Percentiles rank a stretch among this genome's conserved stretches.
phyloP scores from a whole-genome alignment of 2,888 invertebrate genomes.

The Apodemia mormo region DNA sequence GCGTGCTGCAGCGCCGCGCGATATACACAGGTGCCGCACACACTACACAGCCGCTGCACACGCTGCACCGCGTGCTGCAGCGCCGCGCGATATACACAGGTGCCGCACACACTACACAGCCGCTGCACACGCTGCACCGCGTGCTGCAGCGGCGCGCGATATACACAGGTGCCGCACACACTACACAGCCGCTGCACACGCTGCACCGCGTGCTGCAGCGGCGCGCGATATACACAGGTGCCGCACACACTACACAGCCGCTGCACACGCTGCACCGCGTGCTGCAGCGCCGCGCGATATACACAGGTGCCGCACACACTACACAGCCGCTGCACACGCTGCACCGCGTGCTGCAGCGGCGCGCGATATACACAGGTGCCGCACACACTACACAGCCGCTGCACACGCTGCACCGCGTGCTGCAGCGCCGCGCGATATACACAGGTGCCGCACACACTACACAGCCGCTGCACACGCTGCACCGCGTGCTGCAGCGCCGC shows the following conservation, averaged over 20 bases:
- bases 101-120: slow-evolving; percentile 44
- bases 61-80: slow-evolving; percentile 70
- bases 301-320: slow-evolving; percentile 43
- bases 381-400: slow-evolving; percentile 59
- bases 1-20: slow-evolving; percentile 54
- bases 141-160: slow-evolving; percentile 54
- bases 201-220: slow-evolving; percentile 67
- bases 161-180: slow-evolving; percentile 44
- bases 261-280: slow-evolving; percentile 81
- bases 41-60: slow-evolving; percentile 60
- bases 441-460: slow-evolving; percentile 41
- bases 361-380: slow-evolving; percentile 49
- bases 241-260: slow-evolving; percentile 50
- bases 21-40: slow-evolving; percentile 48
- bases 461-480: slow-evolving; percentile 74
- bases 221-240: slow-evolving; percentile 49
- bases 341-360: slow-evolving; percentile 60
- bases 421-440: slow-evolving; percentile 51
- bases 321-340: slow-evolving; percentile 73
- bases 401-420: slow-evolving; percentile 78
- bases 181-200: slow-evolving; percentile 68
- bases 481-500: slow-evolving; percentile 59
- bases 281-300: slow-evolving; percentile 50
- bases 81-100: slow-evolving; percentile 51
- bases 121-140: slow-evolving; percentile 81